phyloP scores from a whole-genome alignment of 1,140 invertebrate species.

The Drosophila arizonae region DNA sequence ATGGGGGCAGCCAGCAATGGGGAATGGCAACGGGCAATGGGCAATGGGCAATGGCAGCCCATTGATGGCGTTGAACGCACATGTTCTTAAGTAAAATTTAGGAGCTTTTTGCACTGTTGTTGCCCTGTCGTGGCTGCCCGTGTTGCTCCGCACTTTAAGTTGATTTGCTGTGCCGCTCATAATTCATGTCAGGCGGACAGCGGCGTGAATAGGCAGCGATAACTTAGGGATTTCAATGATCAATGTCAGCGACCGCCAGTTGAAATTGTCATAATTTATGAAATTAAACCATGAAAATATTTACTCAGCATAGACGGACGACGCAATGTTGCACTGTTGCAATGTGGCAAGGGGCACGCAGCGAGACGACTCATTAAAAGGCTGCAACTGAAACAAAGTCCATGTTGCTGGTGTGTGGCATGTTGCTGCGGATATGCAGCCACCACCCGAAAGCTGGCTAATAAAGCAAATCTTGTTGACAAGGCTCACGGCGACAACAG shows the following conservation, averaged over 20 bases:
- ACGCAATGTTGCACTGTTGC: background rate
- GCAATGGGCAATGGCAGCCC: slow-evolving; percentile 52
- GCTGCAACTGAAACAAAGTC: slow-evolving; percentile 41
- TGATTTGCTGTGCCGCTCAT: slow-evolving; percentile 82
- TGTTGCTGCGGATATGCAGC: slow-evolving; percentile 65
- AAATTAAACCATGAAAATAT: slow-evolving; percentile 82
- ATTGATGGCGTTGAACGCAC: slow-evolving; percentile 73
- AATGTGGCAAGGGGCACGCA: slow-evolving; percentile 23
- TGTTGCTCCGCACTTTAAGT: slow-evolving; percentile 66
- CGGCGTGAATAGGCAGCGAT: slow-evolving; percentile 64
- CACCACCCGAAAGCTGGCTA: slow-evolving; percentile 82
- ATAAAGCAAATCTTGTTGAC: slow-evolving; percentile 83
- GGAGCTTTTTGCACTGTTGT: slow-evolving; percentile 72
- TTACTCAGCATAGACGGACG: slow-evolving; percentile 49
- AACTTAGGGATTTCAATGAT: slow-evolving; percentile 82
- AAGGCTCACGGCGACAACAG: slow-evolving; percentile 66
- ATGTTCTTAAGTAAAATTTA: slow-evolving; percentile 82
- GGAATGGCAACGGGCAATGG: background rate
- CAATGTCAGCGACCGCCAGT: slow-evolving; percentile 54
- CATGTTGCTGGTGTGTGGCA: slow-evolving; percentile 50
- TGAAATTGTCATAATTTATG: slow-evolving; percentile 73
- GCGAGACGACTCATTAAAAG: slow-evolving; percentile 58
- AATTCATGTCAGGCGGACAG: slow-evolving; percentile 68
- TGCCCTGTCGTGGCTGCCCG: slow-evolving; percentile 39
- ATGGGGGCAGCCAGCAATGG: background rate